Percentiles rank a stretch among this genome's conserved stretches.
Evolutionary conservation across 2,113 vertebrate species (phyloP).

Genomic region (Sisor rabdophorus): DNA sequence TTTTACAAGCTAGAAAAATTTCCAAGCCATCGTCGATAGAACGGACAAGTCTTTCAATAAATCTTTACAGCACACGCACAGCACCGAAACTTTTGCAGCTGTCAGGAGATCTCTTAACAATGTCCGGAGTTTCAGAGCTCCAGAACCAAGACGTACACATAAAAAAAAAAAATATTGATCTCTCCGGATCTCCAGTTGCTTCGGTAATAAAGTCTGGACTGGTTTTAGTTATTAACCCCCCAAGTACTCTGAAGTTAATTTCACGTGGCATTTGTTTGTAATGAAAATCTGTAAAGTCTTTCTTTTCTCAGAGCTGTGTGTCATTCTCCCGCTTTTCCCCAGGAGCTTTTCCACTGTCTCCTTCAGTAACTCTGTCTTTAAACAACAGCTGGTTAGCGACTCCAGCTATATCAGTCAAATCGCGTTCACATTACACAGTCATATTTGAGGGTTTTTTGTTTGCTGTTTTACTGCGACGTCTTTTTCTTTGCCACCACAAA

Average conservation of each 20-base stretch:
- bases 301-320: conserved; percentile 17
- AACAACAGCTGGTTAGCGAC: conserved; percentile 50
- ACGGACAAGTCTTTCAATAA: background rate
- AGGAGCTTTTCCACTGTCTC: conserved; percentile 30
- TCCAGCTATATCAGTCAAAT: conserved; percentile 44
- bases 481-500: conserved; percentile 38
- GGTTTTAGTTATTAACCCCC: conserved; percentile 18
- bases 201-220: background rate
- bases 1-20: conserved; percentile 1
- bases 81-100: background rate
- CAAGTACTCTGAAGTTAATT: background rate
- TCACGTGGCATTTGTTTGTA: conserved; percentile 32
- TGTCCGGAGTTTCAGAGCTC: background rate
- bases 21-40: background rate
- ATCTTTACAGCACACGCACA: background rate
- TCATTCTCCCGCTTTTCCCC: conserved; percentile 14
- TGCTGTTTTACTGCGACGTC: conserved; percentile 42
- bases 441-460: conserved; percentile 39
- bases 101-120: conserved; percentile 1
- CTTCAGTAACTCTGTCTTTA: conserved; percentile 28
- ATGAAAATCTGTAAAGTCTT: conserved; percentile 13
- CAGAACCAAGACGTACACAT: background rate
- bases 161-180: background rate
- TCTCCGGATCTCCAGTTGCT: conserved; percentile 2
- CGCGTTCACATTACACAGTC: conserved; percentile 33